phyloP scores from a whole-genome alignment of 1,140 invertebrate species.

The Pentalonia nigronervosa region DNA sequence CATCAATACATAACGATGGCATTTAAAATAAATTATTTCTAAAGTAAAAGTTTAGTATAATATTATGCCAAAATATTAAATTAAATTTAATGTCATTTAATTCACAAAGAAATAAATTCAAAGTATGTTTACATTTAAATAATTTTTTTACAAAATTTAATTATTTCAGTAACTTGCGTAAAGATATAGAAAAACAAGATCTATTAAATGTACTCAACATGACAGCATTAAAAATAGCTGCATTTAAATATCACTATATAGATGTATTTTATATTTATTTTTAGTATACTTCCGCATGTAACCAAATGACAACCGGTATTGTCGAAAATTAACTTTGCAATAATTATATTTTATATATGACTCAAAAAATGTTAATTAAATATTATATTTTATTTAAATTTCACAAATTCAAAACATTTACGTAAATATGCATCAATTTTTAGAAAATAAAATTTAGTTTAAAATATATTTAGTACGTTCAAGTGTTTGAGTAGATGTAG shows the following conservation, averaged over 20 bases:
- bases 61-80: background rate
- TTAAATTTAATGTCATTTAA: background rate
- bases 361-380: background rate
- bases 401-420: background rate
- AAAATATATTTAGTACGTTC: background rate
- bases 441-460: background rate
- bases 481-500: background rate
- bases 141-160: background rate
- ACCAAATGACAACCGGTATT: background rate
- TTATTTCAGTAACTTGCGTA: background rate
- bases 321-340: background rate
- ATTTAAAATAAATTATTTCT: background rate
- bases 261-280: background rate
- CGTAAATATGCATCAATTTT: background rate
- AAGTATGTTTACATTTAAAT: background rate
- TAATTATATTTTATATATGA: background rate
- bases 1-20: background rate
- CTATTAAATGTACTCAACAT: background rate
- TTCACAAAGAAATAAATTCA: background rate
- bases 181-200: background rate
- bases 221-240: background rate
- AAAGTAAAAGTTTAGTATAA: background rate
- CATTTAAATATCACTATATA: background rate
- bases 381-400: background rate
- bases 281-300: background rate